phyloP scores from a whole-genome alignment of 2,113 vertebrate species.

The Lichenostomus cassidix region DNA sequence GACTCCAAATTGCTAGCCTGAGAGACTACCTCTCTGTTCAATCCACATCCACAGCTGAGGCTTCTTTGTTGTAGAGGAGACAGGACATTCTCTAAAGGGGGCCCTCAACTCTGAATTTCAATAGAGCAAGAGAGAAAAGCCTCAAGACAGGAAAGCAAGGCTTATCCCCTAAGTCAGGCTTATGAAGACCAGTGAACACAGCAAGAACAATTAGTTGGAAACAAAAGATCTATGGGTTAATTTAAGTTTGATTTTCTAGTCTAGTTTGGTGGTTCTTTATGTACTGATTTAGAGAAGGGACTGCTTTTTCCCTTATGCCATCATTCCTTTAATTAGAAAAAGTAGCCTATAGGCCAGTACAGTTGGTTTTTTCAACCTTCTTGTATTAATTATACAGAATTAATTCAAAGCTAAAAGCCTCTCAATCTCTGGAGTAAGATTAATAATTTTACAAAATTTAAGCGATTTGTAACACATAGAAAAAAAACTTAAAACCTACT shows the following conservation, averaged over 20 bases:
- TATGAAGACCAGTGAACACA: constrained; percentile 20
- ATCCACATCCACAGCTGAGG: background rate
- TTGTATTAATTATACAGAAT: background rate
- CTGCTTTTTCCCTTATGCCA: background rate
- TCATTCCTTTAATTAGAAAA: background rate
- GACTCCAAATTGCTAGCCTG: background rate
- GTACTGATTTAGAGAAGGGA: background rate
- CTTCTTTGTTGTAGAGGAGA: constrained; percentile 11
- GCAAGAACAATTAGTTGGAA: constrained; percentile 10
- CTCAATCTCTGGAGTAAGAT: background rate
- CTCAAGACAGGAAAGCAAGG: constrained; percentile 42
- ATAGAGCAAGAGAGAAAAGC: constrained; percentile 42
- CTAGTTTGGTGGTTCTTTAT: background rate
- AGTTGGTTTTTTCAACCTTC: background rate
- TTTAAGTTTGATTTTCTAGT: background rate
- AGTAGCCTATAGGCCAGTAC: background rate
- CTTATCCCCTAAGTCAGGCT: constrained; percentile 14
- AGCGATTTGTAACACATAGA: background rate
- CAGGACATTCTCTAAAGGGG: background rate
- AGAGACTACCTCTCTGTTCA: background rate
- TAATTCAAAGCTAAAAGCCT: background rate
- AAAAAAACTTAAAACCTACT: background rate
- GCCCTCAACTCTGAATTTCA: constrained; percentile 44
- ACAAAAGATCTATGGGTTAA: constrained; percentile 7
- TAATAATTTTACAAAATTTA: background rate